Evolutionary conservation across 2,888 invertebrate genomes (phyloP).

Genomic region (Coelogynopora nodosa): DNA sequence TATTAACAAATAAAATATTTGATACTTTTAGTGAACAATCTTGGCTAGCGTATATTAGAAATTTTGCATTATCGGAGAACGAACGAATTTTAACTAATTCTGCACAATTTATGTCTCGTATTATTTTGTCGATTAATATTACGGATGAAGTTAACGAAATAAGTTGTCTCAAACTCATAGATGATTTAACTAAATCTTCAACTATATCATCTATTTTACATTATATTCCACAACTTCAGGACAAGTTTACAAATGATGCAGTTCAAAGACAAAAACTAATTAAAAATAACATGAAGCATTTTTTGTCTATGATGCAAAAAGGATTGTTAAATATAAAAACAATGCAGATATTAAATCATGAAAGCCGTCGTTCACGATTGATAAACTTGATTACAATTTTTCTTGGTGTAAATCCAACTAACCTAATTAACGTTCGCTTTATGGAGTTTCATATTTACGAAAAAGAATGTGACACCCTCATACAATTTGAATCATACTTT

Average conservation of each 20-base stretch:
- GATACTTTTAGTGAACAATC: background rate
- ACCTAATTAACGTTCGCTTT: background rate
- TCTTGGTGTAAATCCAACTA: background rate
- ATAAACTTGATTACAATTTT: background rate
- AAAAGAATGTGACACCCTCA: background rate
- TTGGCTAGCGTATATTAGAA: background rate
- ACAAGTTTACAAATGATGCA: background rate
- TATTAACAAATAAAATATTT: background rate
- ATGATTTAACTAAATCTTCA: background rate
- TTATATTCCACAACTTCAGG: background rate
- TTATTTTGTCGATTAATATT: background rate
- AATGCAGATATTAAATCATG: background rate
- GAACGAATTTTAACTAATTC: too few species aligned
- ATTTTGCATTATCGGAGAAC: too few species aligned
- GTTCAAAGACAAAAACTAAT: background rate
- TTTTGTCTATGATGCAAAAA: background rate
- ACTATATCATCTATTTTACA: background rate
- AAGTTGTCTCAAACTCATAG: background rate
- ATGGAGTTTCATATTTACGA: background rate
- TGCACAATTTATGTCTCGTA: background rate
- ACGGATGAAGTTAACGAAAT: background rate
- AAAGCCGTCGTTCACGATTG: background rate
- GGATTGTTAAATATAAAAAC: background rate
- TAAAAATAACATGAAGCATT: background rate
- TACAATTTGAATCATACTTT: background rate